A percentile compares a stretch with the other conserved stretches of the same genome.
These are phyloP conservation scores for Echinometra lucunter DNA, from an alignment of 53 echinoderm and acorn worm genomes.

Conservation along the genomic window DNA sequence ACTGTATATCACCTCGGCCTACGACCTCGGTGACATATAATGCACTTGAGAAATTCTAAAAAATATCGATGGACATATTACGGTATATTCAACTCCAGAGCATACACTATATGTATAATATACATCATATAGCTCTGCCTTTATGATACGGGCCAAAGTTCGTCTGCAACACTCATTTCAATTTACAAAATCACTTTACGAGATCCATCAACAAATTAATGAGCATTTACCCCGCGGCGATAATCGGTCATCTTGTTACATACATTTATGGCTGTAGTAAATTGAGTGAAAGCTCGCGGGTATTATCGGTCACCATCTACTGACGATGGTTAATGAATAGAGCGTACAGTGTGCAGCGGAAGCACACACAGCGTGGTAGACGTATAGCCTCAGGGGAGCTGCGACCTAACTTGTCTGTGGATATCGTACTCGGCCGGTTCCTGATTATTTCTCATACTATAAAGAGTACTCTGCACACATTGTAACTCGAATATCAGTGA, in stretches of 20 bases:
- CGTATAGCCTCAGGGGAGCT: neutral
- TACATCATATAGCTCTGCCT: neutral
- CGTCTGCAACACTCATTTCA: neutral
- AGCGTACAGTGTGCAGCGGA: neutral
- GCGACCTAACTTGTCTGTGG: no score
- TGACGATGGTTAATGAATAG: neutral
- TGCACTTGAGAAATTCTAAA: no score
- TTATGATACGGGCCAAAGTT: neutral
- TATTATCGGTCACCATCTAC: constrained; percentile 35
- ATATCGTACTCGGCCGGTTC: no score
- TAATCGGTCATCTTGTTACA: constrained; percentile 8
- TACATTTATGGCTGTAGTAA: neutral
- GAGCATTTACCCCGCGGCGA: neutral
- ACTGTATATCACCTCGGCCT: no score
- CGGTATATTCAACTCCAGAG: no score
- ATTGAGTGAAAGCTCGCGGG: neutral
- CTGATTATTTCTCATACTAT: no score
- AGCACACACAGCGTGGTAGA: neutral
- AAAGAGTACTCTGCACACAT: no score
- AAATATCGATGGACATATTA: no score
- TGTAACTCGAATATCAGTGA: no score
- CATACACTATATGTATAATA: no score
- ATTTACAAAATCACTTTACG: constrained; percentile 14
- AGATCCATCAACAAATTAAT: constrained; percentile 9
- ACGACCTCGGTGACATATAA: no score